These are phyloP conservation scores for Drosophila mauritiana DNA, from an alignment of 1,140 invertebrate species.

Conservation along the genomic window DNA sequence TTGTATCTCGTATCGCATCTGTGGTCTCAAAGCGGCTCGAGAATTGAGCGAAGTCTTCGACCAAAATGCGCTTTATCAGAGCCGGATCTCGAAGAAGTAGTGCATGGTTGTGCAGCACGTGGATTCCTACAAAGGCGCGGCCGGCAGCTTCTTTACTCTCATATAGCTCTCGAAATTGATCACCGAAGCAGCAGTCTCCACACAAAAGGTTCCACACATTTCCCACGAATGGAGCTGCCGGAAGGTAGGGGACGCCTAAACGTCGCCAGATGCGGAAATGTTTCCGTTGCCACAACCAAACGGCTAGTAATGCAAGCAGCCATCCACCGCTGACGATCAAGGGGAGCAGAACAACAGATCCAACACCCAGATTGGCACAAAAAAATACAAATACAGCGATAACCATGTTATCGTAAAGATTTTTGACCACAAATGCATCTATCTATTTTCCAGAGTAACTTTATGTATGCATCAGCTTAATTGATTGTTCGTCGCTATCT, in stretches of 20 bases:
- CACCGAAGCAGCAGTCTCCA: constrained; percentile 59
- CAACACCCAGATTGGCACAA: constrained; percentile 1
- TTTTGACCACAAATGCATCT: constrained; percentile 7
- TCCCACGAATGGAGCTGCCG: constrained; percentile 63
- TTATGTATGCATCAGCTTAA: constrained; percentile 1
- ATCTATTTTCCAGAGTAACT: background rate
- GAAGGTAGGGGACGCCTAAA: constrained; percentile 34
- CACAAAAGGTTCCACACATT: constrained; percentile 65
- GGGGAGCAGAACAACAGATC: background rate
- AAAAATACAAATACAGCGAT: constrained; percentile 1
- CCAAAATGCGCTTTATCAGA: constrained; percentile 85
- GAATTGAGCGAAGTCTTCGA: constrained; percentile 85
- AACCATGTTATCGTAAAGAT: constrained; percentile 10
- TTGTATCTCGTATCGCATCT: constrained; percentile 55
- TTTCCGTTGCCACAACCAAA: constrained; percentile 57
- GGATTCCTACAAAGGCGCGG: constrained; percentile 81
- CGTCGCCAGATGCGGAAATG: constrained; percentile 58
- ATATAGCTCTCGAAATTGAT: constrained; percentile 62
- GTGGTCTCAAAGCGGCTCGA: constrained; percentile 72
- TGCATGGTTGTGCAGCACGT: constrained; percentile 84
- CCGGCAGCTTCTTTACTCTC: constrained; percentile 23
- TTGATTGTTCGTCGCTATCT: constrained; percentile 14
- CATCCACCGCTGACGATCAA: background rate
- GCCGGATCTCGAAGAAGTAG: constrained; percentile 85
- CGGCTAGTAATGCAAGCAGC: constrained; percentile 4